Conservation (phyloP, 2,888 invertebrate species). For the Yponomeuta cagnagella region DNA sequence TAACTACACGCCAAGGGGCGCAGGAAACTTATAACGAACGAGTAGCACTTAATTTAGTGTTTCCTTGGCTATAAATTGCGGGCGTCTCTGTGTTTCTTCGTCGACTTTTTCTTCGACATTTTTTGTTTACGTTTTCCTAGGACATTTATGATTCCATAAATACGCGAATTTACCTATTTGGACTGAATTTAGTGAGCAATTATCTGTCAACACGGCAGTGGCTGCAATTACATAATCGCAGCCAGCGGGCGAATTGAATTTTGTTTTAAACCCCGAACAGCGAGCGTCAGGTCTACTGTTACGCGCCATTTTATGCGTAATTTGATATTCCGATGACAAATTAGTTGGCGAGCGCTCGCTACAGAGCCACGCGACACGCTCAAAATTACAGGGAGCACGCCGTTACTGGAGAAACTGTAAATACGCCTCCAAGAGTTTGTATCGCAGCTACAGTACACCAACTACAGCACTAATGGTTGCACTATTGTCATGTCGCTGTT, state of each 20-base stretch:
- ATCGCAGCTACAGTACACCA: background rate
- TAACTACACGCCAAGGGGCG: conserved; percentile 27
- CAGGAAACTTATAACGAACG: conserved; percentile 29
- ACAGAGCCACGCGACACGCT: conserved; percentile 27
- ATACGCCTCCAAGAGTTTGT: conserved; percentile 14
- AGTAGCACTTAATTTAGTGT: conserved; percentile 31
- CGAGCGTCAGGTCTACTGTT: conserved; percentile 46
- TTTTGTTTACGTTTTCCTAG: background rate
- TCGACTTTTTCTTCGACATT: background rate
- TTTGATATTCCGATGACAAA: conserved; percentile 74
- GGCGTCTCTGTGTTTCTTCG: background rate
- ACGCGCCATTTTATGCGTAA: conserved; percentile 69
- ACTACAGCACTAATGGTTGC: too few species aligned
- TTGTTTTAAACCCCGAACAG: conserved; percentile 57
- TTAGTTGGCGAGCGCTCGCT: conserved; percentile 43
- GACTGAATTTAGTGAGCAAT: conserved; percentile 53
- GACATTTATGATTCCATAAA: background rate
- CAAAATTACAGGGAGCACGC: conserved; percentile 61
- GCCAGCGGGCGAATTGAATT: conserved; percentile 52
- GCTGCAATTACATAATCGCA: conserved; percentile 51
- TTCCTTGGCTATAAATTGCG: conserved; percentile 15
- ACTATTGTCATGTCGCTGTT: too few species aligned
- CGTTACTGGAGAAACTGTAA: conserved; percentile 23
- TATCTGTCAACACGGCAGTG: conserved; percentile 44
- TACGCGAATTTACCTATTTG: background rate